These are phyloP conservation scores for Microplitis manilae DNA, from an alignment of 2,888 invertebrate genomes.

Conservation along the genomic window DNA sequence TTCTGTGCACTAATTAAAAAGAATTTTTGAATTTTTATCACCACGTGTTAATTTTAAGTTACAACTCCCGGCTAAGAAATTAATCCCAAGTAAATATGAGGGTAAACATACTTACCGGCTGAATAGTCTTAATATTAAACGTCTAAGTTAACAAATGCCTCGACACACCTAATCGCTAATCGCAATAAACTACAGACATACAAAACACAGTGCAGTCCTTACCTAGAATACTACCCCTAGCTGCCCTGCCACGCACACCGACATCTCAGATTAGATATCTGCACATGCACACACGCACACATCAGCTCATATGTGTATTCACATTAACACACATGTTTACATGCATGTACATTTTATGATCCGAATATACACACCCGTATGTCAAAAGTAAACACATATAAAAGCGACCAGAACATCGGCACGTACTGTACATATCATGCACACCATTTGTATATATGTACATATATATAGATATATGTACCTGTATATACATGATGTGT, in stretches of 20 bases:
- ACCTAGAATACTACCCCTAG: too few relatives aligned
- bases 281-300: not conserved
- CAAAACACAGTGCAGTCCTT: too few relatives aligned
- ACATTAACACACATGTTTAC: conserved; percentile 33
- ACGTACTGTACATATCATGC: conserved; percentile 28
- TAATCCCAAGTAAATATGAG: not conserved
- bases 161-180: not conserved
- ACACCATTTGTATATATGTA: not conserved
- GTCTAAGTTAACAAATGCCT: not conserved
- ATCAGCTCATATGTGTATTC: not conserved
- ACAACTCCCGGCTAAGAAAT: not conserved
- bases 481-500: not conserved
- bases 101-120: not conserved
- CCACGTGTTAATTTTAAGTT: too few relatives aligned
- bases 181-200: not conserved
- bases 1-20: too few relatives aligned
- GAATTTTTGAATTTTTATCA: too few relatives aligned
- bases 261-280: not conserved
- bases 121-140: not conserved
- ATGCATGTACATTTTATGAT: conserved; percentile 10
- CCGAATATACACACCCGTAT: not conserved
- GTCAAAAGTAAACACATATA: conserved; percentile 9
- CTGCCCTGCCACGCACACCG: not conserved
- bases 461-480: not conserved
- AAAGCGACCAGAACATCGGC: conserved; percentile 28